Base-by-base conservation (phyloP, 2,888 invertebrate species). In the Osmoderma eremita region DNA sequence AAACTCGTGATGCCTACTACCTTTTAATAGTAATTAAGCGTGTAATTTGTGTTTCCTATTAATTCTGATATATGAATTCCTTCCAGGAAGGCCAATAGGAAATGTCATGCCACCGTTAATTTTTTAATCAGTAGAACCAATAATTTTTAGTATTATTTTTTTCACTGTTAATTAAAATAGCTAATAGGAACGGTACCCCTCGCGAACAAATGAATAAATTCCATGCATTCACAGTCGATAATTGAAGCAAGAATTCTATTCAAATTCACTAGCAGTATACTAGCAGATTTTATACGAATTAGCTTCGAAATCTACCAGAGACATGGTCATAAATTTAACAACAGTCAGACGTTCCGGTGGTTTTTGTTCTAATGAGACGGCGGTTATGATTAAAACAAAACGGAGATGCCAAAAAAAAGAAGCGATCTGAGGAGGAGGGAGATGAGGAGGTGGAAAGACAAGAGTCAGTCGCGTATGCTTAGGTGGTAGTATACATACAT, bases 321-420 rank as follows among this genome's bases (percentile, higher is more conserved):
- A 30, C 56, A 22, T 22, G 24, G 41, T 22, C 41, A 56, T 56
- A 56, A 22, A 56, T 56, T 56, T 56, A 56, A 42, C 41, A 56
- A 56, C 13, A 24, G 56, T 22, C 8, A 56, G 22, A 22, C 56
- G 56, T 56, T 17, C 24, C 22, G 56, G 42, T 41, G 42, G 22
- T 22, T 15, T 56, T 56, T 41, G 42, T 56, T 41, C 42, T 56
- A 42, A 56, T 56, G 56, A 42, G 41, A 13, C 24, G 56, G 22
- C 30, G n/a, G 48, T n/a, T 56, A 8, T 51, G 24, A 51, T 18
- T 18, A 48, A 48, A 48, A 51, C 22, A 13, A 51, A 51, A 30
- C 50, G 6, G 24, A 51, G 24, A 56, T 15, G n/a, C 48, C 20
- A 54, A 13, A 56, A 41, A n/a, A 20, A 42, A 56, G 41, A 6